Percentiles rank a stretch among this genome's conserved stretches.
phyloP scores from a whole-genome alignment of 1,140 invertebrate species.

The Heliconius hermathena region DNA sequence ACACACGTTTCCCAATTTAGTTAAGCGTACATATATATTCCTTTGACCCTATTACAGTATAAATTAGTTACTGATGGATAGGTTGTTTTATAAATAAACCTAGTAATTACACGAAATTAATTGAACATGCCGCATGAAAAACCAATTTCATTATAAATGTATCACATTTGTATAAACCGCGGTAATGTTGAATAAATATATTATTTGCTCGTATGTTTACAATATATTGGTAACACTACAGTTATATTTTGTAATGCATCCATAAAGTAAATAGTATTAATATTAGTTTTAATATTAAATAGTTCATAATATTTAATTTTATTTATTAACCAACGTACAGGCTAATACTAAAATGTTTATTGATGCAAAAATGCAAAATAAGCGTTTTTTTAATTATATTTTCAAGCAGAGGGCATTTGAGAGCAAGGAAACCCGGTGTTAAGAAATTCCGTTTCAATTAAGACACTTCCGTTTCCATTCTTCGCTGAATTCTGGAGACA shows the following conservation, averaged over 20 bases:
- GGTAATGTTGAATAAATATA: background rate
- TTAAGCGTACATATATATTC: background rate
- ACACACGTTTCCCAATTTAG: background rate
- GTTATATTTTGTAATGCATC: background rate
- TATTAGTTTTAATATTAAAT: too few species aligned
- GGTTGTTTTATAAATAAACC: constrained; percentile 16
- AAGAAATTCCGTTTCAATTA: too few species aligned
- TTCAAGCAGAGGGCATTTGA: too few species aligned
- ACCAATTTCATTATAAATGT: constrained; percentile 14
- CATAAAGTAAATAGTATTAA: too few species aligned
- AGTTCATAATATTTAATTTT: too few species aligned
- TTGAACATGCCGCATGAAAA: constrained; percentile 4
- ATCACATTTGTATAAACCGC: background rate
- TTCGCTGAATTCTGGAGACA: too few species aligned
- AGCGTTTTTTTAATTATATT: too few species aligned
- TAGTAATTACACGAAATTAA: constrained; percentile 17
- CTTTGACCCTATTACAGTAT: constrained; percentile 17
- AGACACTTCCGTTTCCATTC: too few species aligned
- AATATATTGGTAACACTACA: background rate
- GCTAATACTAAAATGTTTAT: too few species aligned
- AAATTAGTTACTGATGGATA: constrained; percentile 11
- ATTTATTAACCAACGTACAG: too few species aligned
- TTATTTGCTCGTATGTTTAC: background rate
- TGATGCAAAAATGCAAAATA: too few species aligned
- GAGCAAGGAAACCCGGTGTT: too few species aligned